These are phyloP conservation scores for Chloroceryle inda DNA, from an alignment of 2,797 vertebrate species.

Conservation along the genomic window DNA sequence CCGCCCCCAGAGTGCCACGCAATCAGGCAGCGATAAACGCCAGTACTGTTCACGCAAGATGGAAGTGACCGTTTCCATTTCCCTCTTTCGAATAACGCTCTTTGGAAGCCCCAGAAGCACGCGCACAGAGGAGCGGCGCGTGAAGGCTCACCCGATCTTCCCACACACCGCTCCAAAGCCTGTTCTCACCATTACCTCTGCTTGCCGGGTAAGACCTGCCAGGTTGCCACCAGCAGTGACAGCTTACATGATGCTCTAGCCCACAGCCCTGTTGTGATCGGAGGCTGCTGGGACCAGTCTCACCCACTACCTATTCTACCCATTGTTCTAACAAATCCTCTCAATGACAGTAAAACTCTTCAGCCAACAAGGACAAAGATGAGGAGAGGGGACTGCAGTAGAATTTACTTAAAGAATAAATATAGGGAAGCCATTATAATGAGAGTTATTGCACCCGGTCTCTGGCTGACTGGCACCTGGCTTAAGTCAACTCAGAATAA, in stretches of 20 bases:
- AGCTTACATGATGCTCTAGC: neutral
- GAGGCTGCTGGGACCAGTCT: neutral
- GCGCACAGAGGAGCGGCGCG: accelerated
- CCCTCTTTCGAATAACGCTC: neutral
- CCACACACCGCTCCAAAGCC: neutral
- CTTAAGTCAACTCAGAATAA: neutral
- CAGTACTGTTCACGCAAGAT: neutral
- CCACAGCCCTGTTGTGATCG: neutral
- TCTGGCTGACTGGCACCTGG: neutral
- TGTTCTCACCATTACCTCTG: neutral
- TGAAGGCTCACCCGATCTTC: neutral
- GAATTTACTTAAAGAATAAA: neutral
- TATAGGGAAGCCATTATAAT: neutral
- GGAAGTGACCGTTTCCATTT: neutral
- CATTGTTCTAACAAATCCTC: neutral
- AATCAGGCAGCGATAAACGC: neutral
- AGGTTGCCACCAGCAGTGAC: neutral
- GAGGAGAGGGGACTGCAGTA: neutral
- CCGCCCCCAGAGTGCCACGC: neutral
- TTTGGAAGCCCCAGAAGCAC: neutral
- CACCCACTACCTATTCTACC: neutral
- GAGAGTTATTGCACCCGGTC: neutral
- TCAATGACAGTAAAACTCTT: neutral
- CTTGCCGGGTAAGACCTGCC: neutral
- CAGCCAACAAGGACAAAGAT: neutral